Percentiles rank a stretch among this genome's conserved stretches.
Conservation (phyloP, 2,888 invertebrate genomes). For the Aromia moschata region DNA sequence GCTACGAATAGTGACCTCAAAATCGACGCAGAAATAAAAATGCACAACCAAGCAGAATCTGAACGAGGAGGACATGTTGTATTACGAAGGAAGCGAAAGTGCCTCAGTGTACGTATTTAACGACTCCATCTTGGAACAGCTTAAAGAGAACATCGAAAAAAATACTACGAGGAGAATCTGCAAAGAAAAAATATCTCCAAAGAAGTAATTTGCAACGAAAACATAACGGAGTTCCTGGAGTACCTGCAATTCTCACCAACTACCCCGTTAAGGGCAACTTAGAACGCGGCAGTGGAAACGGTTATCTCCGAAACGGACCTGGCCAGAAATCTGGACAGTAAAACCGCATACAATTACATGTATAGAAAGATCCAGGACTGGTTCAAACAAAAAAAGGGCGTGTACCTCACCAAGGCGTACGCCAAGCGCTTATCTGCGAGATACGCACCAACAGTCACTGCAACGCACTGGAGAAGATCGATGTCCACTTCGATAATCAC, state of each 20-base stretch:
- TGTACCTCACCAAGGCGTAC: background rate
- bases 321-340: background rate
- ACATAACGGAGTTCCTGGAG: background rate
- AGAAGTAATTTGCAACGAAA: background rate
- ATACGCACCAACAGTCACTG: slow-evolving; percentile 7
- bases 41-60: background rate
- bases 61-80: background rate
- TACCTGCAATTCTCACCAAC: background rate
- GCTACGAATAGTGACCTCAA: background rate
- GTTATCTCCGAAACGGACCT: background rate
- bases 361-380: background rate
- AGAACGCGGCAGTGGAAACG: background rate
- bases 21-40: background rate
- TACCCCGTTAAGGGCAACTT: background rate
- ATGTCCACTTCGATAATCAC: slow-evolving; percentile 11
- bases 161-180: background rate
- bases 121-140: background rate
- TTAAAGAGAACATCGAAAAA: background rate
- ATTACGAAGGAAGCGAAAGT: background rate
- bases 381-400: background rate
- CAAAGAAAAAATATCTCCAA: background rate
- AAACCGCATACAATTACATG: background rate
- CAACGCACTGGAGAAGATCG: background rate
- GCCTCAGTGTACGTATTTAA: background rate
- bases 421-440: background rate